These are phyloP conservation scores for Genyomyrus donnyi DNA, from an alignment of 2,113 vertebrate species.

Conservation along the genomic window DNA sequence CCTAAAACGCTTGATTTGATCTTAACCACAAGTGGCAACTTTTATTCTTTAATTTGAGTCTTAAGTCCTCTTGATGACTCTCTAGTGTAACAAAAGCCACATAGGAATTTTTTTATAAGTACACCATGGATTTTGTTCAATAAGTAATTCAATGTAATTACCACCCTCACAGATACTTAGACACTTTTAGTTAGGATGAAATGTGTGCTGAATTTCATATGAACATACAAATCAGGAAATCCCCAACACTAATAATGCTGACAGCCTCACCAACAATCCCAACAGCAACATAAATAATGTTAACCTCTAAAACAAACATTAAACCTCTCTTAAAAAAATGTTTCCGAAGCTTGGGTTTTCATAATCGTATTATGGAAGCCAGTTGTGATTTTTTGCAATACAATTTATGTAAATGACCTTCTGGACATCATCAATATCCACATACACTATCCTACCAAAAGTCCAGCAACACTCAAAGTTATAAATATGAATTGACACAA, in stretches of 20 bases:
- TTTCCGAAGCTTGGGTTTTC: not conserved
- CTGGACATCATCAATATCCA: not conserved
- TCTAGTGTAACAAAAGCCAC: not conserved
- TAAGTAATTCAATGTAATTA: constrained; percentile 2
- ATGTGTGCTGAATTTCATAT: not conserved
- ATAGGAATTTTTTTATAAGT: constrained; percentile 4
- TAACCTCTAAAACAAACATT: not conserved
- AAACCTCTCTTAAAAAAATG: not conserved
- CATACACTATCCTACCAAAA: not conserved
- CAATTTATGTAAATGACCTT: not conserved
- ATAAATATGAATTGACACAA: not conserved
- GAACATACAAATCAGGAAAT: not conserved
- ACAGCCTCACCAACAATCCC: not conserved
- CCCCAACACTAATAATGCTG: not conserved
- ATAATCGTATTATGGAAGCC: not conserved
- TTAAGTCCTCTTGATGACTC: not conserved
- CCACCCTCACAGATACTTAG: not conserved
- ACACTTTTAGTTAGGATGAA: not conserved
- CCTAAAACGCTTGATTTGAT: not conserved
- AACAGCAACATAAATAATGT: not conserved
- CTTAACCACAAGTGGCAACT: not conserved
- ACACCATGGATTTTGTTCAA: not conserved
- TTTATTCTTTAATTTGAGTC: not conserved
- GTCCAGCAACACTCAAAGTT: not conserved
- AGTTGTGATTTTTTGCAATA: not conserved